Percentiles rank a stretch among this genome's conserved stretches.
phyloP scores from a whole-genome alignment of 2,888 invertebrate species.

The Nebria brevicollis region DNA sequence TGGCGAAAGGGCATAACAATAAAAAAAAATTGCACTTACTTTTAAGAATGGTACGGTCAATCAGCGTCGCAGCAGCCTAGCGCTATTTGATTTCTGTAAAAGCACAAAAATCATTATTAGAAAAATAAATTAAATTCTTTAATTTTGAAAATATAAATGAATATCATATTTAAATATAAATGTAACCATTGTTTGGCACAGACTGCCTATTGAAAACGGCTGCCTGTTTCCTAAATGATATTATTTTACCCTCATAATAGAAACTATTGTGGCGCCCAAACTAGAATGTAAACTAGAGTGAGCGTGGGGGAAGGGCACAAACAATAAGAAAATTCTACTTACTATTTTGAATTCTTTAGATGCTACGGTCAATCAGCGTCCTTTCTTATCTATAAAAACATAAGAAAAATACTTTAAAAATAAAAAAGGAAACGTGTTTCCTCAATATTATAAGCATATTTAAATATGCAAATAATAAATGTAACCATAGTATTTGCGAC shows the following conservation, averaged over 20 bases:
- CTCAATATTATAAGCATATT: no score
- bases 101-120: no score
- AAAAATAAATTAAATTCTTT: neutral
- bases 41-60: no score
- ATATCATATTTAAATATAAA: neutral
- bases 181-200: constrained; percentile 38
- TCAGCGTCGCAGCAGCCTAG: neutral
- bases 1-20: constrained; percentile 15
- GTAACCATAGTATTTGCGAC: constrained; percentile 32
- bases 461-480: neutral
- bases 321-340: neutral
- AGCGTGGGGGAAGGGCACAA: constrained; percentile 26
- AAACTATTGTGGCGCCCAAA: constrained; percentile 30
- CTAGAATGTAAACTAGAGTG: constrained; percentile 18
- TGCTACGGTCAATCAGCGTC: neutral
- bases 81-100: neutral
- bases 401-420: no score
- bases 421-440: neutral
- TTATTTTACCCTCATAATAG: constrained; percentile 23
- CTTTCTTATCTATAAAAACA: no score
- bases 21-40: neutral
- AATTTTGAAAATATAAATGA: no score
- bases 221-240: constrained; percentile 34
- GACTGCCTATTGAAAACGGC: constrained; percentile 24
- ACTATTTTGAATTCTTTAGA: neutral